Percentiles rank a stretch among this genome's conserved stretches.
These are phyloP conservation scores for Urechis unicinctus DNA, from an alignment of 2,888 invertebrate species.

Conservation along the genomic window DNA sequence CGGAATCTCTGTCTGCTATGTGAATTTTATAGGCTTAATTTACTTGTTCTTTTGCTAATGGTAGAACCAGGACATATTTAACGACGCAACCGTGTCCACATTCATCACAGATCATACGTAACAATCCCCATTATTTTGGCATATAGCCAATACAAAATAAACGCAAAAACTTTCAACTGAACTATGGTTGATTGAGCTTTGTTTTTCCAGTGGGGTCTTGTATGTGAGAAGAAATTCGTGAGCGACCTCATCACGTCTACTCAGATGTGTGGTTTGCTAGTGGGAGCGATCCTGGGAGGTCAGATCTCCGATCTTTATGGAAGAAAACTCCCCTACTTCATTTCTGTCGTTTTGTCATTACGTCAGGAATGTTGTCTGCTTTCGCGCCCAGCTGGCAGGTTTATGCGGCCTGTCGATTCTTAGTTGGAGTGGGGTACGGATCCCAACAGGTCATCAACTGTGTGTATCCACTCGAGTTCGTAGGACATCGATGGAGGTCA, in stretches of 20 bases:
- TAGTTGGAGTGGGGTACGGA: constrained; percentile 13
- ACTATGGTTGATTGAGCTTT: too few relatives aligned
- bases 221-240: constrained; percentile 11
- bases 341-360: constrained; percentile 6
- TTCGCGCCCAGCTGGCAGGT: constrained; percentile 8
- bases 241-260: constrained; percentile 12
- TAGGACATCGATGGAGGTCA: constrained; percentile 11
- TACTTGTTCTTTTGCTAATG: too few relatives aligned
- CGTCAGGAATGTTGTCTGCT: constrained; percentile 7
- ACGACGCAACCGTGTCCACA: background rate
- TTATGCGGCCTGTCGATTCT: constrained; percentile 8
- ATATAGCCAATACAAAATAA: too few relatives aligned
- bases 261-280: constrained; percentile 12
- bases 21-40: too few relatives aligned
- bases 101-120: too few relatives aligned
- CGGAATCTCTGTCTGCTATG: too few relatives aligned
- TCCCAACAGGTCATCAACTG: constrained; percentile 13
- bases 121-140: too few relatives aligned
- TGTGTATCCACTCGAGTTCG: constrained; percentile 15
- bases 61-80: background rate
- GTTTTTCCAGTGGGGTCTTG: constrained; percentile 13
- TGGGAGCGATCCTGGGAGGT: constrained; percentile 11
- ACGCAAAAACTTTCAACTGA: too few relatives aligned
- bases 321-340: constrained; percentile 11
- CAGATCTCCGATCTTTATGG: constrained; percentile 13